These are phyloP conservation scores for Mormyrus iriodes DNA, from an alignment of 2,113 vertebrate species.

Conservation along the genomic window DNA sequence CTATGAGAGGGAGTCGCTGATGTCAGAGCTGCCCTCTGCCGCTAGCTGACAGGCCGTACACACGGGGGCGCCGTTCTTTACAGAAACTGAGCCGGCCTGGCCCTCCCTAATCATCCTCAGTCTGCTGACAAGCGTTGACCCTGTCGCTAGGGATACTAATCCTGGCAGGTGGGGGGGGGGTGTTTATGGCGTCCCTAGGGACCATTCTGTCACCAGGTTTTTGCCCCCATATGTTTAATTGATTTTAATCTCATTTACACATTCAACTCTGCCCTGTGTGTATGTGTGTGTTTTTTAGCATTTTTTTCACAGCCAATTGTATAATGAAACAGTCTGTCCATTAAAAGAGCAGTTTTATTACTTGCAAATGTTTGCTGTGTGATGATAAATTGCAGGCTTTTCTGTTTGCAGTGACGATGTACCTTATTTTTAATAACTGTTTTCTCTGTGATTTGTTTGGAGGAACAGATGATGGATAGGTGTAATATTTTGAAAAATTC, in stretches of 20 bases:
- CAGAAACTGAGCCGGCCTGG: background rate
- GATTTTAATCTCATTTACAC: background rate
- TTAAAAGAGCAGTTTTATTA: slow-evolving; percentile 1
- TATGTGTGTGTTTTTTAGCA: background rate
- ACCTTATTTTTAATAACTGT: background rate
- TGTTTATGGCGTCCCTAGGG: background rate
- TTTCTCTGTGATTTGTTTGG: background rate
- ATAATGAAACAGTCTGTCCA: background rate
- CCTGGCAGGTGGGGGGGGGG: background rate
- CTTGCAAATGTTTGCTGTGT: background rate
- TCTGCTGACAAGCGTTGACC: background rate
- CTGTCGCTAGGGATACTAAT: background rate
- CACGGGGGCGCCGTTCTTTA: background rate
- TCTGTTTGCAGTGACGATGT: background rate
- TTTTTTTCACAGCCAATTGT: background rate
- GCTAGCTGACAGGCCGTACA: slow-evolving; percentile 1
- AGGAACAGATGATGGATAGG: background rate
- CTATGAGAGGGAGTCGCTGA: slow-evolving; percentile 43
- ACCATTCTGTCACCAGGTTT: background rate
- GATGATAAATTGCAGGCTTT: background rate
- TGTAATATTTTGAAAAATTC: slow-evolving; percentile 1
- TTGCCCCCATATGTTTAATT: background rate
- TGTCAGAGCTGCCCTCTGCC: background rate
- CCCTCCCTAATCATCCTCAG: background rate
- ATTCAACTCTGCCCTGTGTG: background rate